Percentiles rank a stretch among this genome's conserved stretches.
Evolutionary conservation across 2,888 invertebrate genomes (phyloP).

Genomic region (Macroteleia sp.): DNA sequence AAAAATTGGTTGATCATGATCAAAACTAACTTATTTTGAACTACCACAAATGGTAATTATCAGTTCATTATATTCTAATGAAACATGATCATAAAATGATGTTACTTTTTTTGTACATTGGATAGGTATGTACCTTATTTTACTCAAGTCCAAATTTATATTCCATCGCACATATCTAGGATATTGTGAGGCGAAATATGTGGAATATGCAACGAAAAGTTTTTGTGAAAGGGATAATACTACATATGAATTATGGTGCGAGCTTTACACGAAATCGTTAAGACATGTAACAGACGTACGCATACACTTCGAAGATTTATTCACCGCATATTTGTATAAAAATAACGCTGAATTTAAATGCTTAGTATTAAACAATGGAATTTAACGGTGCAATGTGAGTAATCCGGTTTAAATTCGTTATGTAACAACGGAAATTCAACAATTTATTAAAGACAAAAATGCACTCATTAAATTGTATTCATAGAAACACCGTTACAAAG

Average conservation of each 20-base stretch:
- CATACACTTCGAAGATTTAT: conserved; percentile 39
- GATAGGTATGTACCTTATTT: too few species aligned
- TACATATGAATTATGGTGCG: conserved; percentile 38
- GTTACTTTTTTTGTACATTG: too few species aligned
- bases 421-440: too few species aligned
- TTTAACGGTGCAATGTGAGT: background rate
- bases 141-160: too few species aligned
- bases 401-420: background rate
- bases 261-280: conserved; percentile 49
- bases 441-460: background rate
- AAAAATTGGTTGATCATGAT: too few species aligned
- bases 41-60: too few species aligned
- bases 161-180: too few species aligned
- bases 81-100: too few species aligned
- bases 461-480: too few species aligned
- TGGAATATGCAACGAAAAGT: conserved; percentile 49
- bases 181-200: conserved; percentile 73
- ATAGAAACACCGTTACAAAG: too few species aligned
- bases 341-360: conserved; percentile 20
- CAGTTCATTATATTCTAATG: too few species aligned
- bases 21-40: too few species aligned
- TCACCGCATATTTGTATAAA: conserved; percentile 25
- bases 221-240: conserved; percentile 47
- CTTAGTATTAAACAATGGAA: conserved; percentile 17
- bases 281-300: conserved; percentile 39